Conservation (phyloP, 2,888 invertebrate genomes). For the Andricus quercusramuli region DNA sequence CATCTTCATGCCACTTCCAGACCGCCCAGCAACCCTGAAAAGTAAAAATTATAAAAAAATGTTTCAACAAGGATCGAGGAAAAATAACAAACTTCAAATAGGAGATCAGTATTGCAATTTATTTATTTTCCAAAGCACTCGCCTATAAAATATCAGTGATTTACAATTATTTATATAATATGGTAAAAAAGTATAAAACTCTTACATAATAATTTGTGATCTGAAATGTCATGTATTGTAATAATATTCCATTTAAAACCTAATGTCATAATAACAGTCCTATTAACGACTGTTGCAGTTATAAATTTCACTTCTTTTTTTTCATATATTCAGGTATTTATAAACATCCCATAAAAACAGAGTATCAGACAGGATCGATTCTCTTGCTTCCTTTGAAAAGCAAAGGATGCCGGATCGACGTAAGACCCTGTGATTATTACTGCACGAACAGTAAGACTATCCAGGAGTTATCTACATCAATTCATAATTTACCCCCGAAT, state of each 20-base stretch:
- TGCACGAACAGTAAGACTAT: background rate
- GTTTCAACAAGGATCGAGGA: background rate
- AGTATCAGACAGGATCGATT: background rate
- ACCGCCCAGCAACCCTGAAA: too few species aligned
- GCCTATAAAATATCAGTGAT: constrained; percentile 10
- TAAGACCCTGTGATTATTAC: background rate
- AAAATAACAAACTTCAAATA: background rate
- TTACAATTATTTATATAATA: constrained; percentile 26
- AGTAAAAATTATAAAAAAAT: too few species aligned
- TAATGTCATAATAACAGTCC: constrained; percentile 11
- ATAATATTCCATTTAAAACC: constrained; percentile 23
- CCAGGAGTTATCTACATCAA: constrained; percentile 26
- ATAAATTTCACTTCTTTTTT: constrained; percentile 4
- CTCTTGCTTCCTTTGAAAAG: background rate
- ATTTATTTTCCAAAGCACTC: constrained; percentile 27
- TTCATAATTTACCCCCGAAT: constrained; percentile 1
- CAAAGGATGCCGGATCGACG: constrained; percentile 19
- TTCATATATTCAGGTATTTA: constrained; percentile 35
- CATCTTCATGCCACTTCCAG: too few species aligned
- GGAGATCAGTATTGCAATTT: constrained; percentile 3
- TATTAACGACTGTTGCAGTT: background rate
- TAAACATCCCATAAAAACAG: constrained; percentile 22
- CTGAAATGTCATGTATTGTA: constrained; percentile 19
- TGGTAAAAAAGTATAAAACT: constrained; percentile 35
- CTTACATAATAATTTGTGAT: constrained; percentile 22